A percentile compares a stretch with the other conserved stretches of the same genome.
Evolutionary conservation across 2,888 invertebrate genomes (phyloP).

Genomic region (Sepiola atlantica): DNA sequence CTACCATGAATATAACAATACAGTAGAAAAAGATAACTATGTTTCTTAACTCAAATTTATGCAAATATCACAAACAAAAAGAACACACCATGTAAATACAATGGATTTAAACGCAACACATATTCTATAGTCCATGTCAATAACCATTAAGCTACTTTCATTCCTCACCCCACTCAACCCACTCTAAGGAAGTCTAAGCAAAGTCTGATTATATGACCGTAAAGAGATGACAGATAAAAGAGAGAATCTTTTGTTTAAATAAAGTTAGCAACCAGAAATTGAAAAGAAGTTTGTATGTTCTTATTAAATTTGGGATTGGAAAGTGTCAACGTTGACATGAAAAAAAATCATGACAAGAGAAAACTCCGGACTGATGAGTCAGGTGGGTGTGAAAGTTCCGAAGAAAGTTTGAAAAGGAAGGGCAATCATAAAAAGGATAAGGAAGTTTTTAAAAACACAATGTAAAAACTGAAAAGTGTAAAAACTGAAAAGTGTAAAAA

Average conservation of each 20-base stretch:
- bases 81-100: not conserved
- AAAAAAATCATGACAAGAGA: not conserved
- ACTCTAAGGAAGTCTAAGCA: no score
- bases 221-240: not conserved
- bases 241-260: not conserved
- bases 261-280: not conserved
- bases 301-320: conserved; percentile 60
- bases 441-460: not conserved
- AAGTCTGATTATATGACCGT: not conserved
- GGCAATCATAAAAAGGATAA: not conserved
- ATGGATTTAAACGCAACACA: no score
- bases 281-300: not conserved
- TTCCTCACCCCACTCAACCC: no score
- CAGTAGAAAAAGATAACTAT: not conserved
- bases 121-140: no score
- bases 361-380: not conserved
- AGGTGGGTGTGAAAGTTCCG: not conserved
- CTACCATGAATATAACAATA: not conserved
- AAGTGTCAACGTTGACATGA: conserved; percentile 48
- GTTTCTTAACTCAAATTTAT: not conserved
- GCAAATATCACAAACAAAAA: not conserved
- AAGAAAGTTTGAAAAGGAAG: not conserved
- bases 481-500: no score
- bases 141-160: no score
- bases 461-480: not conserved